Evolutionary conservation across 1,140 invertebrate genomes (phyloP), one percentile per base, ranked within the genome.

Genomic region (Drosophila sucinea): DNA sequence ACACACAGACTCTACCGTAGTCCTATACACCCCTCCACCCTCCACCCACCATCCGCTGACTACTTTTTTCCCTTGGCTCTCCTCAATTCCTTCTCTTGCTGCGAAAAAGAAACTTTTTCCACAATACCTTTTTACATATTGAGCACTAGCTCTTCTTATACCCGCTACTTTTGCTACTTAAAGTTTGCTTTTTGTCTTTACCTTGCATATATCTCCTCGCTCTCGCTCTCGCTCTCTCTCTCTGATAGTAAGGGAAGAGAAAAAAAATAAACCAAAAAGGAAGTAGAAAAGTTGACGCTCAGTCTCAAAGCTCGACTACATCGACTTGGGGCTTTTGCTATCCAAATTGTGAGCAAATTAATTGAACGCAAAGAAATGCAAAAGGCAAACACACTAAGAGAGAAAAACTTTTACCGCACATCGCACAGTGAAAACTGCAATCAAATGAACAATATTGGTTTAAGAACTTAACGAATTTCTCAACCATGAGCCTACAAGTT

Each of bases 141-240:
- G 35, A 60, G 56, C 47, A 67, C 55, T 51, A 27, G 23, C 44
- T 67, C 32, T 68, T 44, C 41, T 27, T 62, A 30, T 40, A 27
- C 73, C 38, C 60, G 77, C 79, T 70, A 70, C 75, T 73, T 79
- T 82, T 87, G 83, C 84, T 87, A 87, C 83, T 87, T 87, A 87
- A 87, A 89, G 83, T 87, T 87, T 79, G 83, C 79, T 74, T 89
- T 87, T 80, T 87, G 84, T 87, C 84, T 89, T 87, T 77, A n/a
- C 64, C 64, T 10, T 63, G 67, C 68, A 78, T 75, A 78, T 58
- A 58, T 58, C n/a, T 58, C n/a, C 11, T 25, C 17, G 4, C 17
- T 74, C 61, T 67, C 60, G 60, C 41, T 60, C 35, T 4, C 25
- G 17, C 17, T 17, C 11, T 25, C 17, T 23, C 41, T 60, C 35